A percentile compares a stretch with the other conserved stretches of the same genome.
phyloP scores from a whole-genome alignment of 1,140 invertebrate genomes.

The Drosophila repleta region DNA sequence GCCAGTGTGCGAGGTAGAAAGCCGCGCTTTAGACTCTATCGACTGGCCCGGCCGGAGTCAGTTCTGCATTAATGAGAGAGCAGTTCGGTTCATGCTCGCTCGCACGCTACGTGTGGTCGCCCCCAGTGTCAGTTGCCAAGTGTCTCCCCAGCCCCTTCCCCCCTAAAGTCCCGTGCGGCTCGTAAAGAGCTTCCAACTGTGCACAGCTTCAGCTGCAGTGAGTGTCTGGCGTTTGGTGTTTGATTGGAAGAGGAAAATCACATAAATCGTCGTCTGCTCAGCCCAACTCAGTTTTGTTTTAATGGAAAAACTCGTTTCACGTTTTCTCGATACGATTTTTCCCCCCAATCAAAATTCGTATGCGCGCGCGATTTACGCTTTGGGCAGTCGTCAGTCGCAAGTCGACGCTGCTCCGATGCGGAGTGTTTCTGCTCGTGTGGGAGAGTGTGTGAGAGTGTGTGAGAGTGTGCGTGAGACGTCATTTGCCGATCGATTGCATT shows the following conservation, averaged over 20 bases:
- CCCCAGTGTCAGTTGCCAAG: conserved; percentile 27
- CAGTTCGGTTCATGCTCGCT: conserved; percentile 69
- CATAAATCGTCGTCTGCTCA: conserved; percentile 23
- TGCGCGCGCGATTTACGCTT: conserved; percentile 43
- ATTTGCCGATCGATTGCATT: conserved; percentile 29
- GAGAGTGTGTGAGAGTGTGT: conserved; percentile 6
- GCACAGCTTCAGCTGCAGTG: conserved; percentile 28
- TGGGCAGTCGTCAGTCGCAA: conserved; percentile 71
- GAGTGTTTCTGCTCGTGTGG: conserved; percentile 47
- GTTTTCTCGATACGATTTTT: conserved; percentile 39
- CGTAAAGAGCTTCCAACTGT: background rate
- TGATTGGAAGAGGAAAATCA: conserved; percentile 45
- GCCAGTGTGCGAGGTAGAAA: conserved; percentile 71
- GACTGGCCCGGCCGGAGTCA: conserved; percentile 62
- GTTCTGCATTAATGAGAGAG: conserved; percentile 83
- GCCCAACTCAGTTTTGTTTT: conserved; percentile 13
- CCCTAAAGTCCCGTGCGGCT: background rate
- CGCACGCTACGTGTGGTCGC: conserved; percentile 72
- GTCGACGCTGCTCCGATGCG: conserved; percentile 56
- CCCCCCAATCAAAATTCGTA: conserved; percentile 29
- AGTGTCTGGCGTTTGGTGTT: conserved; percentile 1
- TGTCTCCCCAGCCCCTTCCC: background rate
- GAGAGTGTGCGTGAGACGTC: conserved; percentile 13
- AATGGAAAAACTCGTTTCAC: conserved; percentile 46
- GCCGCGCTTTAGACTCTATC: conserved; percentile 68